Conservation (phyloP, 1,140 invertebrate species). For the Ceratitis capitata region DNA sequence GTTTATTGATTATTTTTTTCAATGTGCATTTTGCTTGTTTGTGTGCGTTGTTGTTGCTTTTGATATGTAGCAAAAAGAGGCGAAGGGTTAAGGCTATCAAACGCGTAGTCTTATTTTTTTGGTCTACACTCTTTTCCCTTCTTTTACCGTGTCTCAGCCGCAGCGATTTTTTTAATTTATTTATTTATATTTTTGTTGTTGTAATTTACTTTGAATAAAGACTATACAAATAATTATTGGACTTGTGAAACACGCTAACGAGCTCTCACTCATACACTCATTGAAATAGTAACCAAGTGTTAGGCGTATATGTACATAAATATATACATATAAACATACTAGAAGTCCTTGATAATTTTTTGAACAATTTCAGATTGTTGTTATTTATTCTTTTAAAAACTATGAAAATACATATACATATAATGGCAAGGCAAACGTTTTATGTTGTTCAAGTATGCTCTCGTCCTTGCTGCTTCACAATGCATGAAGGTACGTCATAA, state of each 20-base stretch:
- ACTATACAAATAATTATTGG: not conserved
- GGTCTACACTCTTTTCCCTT: not conserved
- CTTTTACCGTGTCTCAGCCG: not conserved
- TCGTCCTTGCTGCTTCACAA: too few species aligned
- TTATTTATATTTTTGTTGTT: not conserved
- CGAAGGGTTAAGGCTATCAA: not conserved
- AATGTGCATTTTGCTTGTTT: not conserved
- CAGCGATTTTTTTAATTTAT: not conserved
- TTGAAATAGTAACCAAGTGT: too few species aligned
- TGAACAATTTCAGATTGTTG: too few species aligned
- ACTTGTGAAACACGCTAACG: not conserved
- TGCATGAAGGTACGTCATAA: too few species aligned
- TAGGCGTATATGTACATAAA: too few species aligned
- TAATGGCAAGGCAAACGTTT: too few species aligned
- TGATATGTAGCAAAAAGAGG: not conserved
- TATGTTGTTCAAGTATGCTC: too few species aligned
- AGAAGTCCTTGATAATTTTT: too few species aligned
- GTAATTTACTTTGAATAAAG: conserved; percentile 9
- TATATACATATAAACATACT: too few species aligned
- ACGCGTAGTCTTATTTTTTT: not conserved
- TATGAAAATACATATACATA: too few species aligned
- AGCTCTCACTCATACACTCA: not conserved
- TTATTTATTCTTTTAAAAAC: too few species aligned
- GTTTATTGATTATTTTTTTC: conserved; percentile 27
- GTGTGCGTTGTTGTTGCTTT: too few species aligned